phyloP scores from a whole-genome alignment of 2,797 vertebrate species.

The Tapera naevia region DNA sequence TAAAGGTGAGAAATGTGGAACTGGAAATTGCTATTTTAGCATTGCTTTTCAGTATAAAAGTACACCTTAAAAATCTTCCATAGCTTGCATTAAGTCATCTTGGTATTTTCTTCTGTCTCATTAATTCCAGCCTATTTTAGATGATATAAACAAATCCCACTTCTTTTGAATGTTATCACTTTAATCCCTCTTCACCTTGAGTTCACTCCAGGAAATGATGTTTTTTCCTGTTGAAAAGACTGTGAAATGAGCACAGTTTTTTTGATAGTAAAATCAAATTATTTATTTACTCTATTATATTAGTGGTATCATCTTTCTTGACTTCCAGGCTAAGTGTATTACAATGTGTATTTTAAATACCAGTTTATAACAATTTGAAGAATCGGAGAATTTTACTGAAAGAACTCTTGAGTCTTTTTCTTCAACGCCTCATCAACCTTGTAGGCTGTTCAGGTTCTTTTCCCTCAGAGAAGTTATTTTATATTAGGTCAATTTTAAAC shows the following conservation, averaged over 20 bases:
- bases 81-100: background rate
- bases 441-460: slow-evolving; percentile 48
- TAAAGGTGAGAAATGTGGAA: background rate
- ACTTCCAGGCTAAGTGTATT: background rate
- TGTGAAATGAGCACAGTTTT: background rate
- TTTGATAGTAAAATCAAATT: background rate
- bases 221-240: background rate
- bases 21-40: background rate
- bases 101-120: slow-evolving; percentile 9
- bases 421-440: background rate
- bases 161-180: background rate
- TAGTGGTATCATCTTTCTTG: background rate
- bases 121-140: background rate
- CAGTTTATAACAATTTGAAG: background rate
- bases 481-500: slow-evolving; percentile 39
- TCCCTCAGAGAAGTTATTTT: slow-evolving; percentile 55
- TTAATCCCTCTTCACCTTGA: slow-evolving; percentile 22
- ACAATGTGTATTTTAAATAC: background rate
- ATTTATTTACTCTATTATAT: background rate
- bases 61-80: background rate
- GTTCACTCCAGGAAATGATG: background rate
- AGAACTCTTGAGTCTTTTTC: slow-evolving; percentile 39
- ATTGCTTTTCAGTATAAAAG: background rate
- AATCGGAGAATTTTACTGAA: background rate
- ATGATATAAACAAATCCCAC: background rate